phyloP scores from a whole-genome alignment of 2,113 vertebrate species.

The Mola mola region DNA sequence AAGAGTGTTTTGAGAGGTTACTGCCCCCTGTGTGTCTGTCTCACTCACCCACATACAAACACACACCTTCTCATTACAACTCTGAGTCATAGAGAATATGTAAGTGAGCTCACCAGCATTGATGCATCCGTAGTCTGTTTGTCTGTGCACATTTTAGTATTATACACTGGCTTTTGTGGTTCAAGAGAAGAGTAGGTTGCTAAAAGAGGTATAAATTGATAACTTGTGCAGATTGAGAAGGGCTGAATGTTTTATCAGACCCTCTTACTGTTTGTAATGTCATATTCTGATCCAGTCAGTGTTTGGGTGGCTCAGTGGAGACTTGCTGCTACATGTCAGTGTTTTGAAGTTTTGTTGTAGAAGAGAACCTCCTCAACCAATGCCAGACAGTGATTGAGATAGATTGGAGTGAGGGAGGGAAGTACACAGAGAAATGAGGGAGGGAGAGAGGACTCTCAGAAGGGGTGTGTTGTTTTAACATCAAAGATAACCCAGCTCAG shows the following conservation, averaged over 20 bases:
- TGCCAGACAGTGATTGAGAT: conserved; percentile 72
- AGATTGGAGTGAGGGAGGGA: conserved; percentile 45
- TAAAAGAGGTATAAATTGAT: too few relatives aligned
- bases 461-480: conserved; percentile 58
- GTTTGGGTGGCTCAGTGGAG: conserved; percentile 49
- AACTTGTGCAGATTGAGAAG: too few relatives aligned
- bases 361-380: conserved; percentile 47
- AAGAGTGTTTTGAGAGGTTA: too few relatives aligned
- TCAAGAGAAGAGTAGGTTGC: too few relatives aligned
- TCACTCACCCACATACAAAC: conserved; percentile 11
- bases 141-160: not conserved
- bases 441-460: conserved; percentile 21
- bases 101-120: conserved; percentile 48
- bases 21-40: too few relatives aligned
- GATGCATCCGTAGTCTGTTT: conserved; percentile 4
- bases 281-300: conserved; percentile 20
- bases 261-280: too few relatives aligned
- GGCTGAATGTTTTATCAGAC: too few relatives aligned
- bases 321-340: conserved; percentile 47
- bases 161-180: too few relatives aligned
- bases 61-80: conserved; percentile 46
- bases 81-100: conserved; percentile 60
- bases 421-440: conserved; percentile 15
- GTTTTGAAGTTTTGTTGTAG: conserved; percentile 59
- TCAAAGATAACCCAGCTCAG: conserved; percentile 58